Base-by-base conservation (phyloP, 2,888 invertebrate species). In the Julus scandinavius region DNA sequence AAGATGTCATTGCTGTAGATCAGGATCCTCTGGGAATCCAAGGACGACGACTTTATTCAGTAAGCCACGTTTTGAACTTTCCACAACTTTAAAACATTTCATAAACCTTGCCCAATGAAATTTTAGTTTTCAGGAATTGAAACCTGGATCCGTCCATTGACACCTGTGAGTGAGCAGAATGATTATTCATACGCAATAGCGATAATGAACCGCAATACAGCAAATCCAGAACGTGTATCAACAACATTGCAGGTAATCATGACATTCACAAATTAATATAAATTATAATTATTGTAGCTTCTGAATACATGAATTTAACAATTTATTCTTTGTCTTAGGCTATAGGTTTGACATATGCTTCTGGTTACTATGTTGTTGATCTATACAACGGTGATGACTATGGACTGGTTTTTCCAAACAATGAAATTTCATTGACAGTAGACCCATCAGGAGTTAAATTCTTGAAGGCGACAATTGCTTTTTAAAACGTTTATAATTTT, bases 181-280 rank as follows among this genome's bases (percentile, higher is more conserved):
- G 96, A 95, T 92, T 97, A 97, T 93, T 97, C 97, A 6, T 97
- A 97, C 92, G 97, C 97, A 86, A 95, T 98, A 90, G 97, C 96
- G 2, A 97, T 98, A 92, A 94, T 97, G 63, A 97, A 97, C 93
- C 93, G 97, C 89, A 94, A 97, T 91, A 97, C 97, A 0, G 97
- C 80, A 38, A 38, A 2, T 13, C 80, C 80, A 38, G 38, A 38
- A 38, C 13, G 4, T 4, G 38, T 80, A 3, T 20, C 38, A 80
- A 38, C 13, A 29, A 80, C 9, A 80, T 29, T 80, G 11, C 80
- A 80, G 80, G 80, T 80, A 80, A 80, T 20, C 20, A 54, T n/a
- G 63, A 72, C 9, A 20, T 72, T 72, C 20, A 72, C 29, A 38
- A 80, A 20, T 20, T 6, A 80, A 11, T n/a, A 20, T 2, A n/a